Conservation (phyloP, 2,113 vertebrate species). For the Thalassoma bifasciatum region DNA sequence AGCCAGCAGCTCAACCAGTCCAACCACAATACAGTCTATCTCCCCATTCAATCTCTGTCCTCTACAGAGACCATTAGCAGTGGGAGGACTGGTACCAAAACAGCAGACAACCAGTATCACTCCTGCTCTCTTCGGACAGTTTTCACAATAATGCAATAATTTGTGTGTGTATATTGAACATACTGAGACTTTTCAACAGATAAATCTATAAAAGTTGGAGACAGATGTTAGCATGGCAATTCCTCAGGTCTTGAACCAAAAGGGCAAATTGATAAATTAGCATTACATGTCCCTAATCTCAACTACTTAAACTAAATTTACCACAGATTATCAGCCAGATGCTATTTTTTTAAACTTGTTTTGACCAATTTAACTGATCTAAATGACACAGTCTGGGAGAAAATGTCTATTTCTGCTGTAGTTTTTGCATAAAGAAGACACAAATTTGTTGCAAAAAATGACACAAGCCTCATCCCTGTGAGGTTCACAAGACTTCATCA, state of each 20-base stretch:
- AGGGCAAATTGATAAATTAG: neutral
- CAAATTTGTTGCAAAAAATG: no score
- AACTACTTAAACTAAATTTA: no score
- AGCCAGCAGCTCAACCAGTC: conserved; percentile 67
- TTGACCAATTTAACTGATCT: no score
- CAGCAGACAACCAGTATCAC: neutral
- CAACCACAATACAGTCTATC: conserved; percentile 36
- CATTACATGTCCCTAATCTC: neutral
- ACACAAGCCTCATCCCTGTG: no score
- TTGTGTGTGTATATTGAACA: conserved; percentile 32
- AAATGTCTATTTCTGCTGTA: no score
- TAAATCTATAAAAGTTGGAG: neutral
- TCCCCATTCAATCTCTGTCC: conserved; percentile 8
- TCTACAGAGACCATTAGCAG: conserved; percentile 25
- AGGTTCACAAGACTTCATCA: no score
- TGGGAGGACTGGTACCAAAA: conserved; percentile 23
- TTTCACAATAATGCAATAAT: neutral
- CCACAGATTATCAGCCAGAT: no score
- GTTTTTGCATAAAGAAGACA: no score
- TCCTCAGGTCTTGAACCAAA: no score
- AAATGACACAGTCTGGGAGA: no score
- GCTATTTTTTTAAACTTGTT: no score
- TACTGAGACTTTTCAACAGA: no score
- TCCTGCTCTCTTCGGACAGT: neutral
- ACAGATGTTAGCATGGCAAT: neutral